Evolutionary conservation across 1,140 invertebrate genomes (phyloP), one percentile per base, ranked within the genome.

Genomic region (Hyphantria cunea): DNA sequence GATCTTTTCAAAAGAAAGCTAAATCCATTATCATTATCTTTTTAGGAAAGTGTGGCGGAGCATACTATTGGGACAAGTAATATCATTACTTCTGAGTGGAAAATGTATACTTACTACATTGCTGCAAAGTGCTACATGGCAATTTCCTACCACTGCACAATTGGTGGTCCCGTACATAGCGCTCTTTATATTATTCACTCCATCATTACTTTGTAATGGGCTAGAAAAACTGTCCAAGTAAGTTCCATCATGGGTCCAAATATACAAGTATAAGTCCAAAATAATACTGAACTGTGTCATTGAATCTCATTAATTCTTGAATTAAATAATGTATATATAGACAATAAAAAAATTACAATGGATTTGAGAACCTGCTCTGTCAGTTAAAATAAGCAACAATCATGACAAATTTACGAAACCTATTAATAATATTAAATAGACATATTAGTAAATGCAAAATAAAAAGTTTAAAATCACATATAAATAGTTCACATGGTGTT

Each of bases 141-240:
- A 95, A 45, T 93, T 94, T 60, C 92, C 95, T 32, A 95, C 95
- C 11, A 96, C 95, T 78, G 95, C 93, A 48, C 96, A 97, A 88
- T 95, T 95, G 74, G 93, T 97, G 73, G 92, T 96, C n/a, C 95
- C 95, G 60, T 97, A 97, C 84, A 90, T 94, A 54, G 91, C 95
- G 66, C 91, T 97, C 68, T 95, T 95, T 76, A 80, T 96, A 66
- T 93, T 96, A 50, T 97, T 95, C 77, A 95, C 94, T 31, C 95
- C 95, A 49, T 94, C 93, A 82, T 88, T 97, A 72, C 93, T 95
- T 0, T 96, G 94, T 87, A 93, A 94, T 92, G 59, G 94, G 92
- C 55, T 93, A 90, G 73, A 94, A 93, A 73, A 91, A 95, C 89
- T 93, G 6, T 93, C 96, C n/a, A 92, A 97, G 76, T 93, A 92